Base-by-base conservation (phyloP, 2,888 invertebrate genomes). In the Cordilura impudica region DNA sequence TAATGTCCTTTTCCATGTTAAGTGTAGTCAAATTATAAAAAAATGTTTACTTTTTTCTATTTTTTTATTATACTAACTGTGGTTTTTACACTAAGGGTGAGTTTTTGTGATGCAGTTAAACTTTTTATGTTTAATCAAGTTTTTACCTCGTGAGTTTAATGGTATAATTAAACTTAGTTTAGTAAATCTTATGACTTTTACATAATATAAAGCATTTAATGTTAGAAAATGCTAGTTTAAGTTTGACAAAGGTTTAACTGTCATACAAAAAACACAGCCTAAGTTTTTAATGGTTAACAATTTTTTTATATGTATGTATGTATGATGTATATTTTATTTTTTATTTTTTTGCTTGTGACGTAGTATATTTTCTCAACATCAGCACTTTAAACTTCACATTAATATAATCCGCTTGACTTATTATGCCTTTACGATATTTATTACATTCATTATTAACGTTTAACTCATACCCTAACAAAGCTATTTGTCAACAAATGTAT, bases 401-500 rank as follows among this genome's bases (percentile, higher is more conserved):
- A 23, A 47, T 47, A 49, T 49, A 77, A 66, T 63, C 56, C 51
- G 29, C 66, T 66, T 73, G 80, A 61, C 73, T 65, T 69, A 39
- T 76, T 53, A 26, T 39, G 16, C 29, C 19, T 31, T 47, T 12
- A 12, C 12, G 14, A 49, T 16, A n/a, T 51, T 51, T 23, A 43
- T 66, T 19, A 18, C 26, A 35, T 53, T n/a, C 21, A 47, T 45
- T 74, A 45, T 61, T 69, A 73, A 70, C 45, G 74, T 66, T 74
- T 77, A 74, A 71, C 71, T 78, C 74, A 75, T 78, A 72, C 47
- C 39, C 67, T 66, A 63, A 53, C 35, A 78, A 67, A 58, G 35
- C 45, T 74, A 71, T 78, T 81, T 81, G 70, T 76, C 78, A 70
- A 53, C 53, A 78, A 66, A 66, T 61, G 53, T 39, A 35, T 18